Evolutionary conservation across 2,797 vertebrate species (phyloP), one percentile per base, ranked within the genome.

Genomic region (Enteromius viviparus): DNA sequence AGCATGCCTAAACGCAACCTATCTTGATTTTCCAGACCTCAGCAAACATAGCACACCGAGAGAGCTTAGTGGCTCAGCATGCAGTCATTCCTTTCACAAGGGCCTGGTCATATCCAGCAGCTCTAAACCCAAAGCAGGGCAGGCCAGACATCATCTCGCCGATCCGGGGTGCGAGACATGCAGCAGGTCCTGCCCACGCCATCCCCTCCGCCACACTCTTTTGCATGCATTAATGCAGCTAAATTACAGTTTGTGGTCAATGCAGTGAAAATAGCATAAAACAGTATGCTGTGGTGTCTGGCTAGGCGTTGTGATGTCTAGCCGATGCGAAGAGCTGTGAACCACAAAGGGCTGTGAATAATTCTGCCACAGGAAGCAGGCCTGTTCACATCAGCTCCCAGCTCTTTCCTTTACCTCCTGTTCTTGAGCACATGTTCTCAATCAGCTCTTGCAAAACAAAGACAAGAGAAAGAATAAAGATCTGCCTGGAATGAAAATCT

Each of bases 321-420:
- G 91, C 89, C 92, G 91, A 87, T 23, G 84, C 86, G 87, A 82
- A 91, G 90, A 88, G 87, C 87, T 84, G 70, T 45, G 62, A 90
- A 89, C 81, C 84, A 15, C 84, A 1, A 6, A 47, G 12, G 84
- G 55, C 89, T 90, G 90, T 85, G 89, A 87, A 87, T 85, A 85
- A 80, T 47, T 76, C 88, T 77, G 78, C 14, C 47, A 85, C 88
- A 87, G 92, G 92, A 91, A 92, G 85, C 82, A 42, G 77, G 74
- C 76, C 78, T 85, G 82, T 84, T 86, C 78, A 84, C 82, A 87
- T 88, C 81, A 76, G 84, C 78, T 87, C 79, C 77, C 32, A 83
- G 81, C 79, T 32, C 84, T 70, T 76, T 84, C 84, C 80, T 78
- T 62, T 85, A 75, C 78, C 77, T 84, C 82, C 42, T 47, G 69